These are phyloP conservation scores for Trichomycterus rosablanca DNA, from an alignment of 2,113 vertebrate species.

Conservation along the genomic window DNA sequence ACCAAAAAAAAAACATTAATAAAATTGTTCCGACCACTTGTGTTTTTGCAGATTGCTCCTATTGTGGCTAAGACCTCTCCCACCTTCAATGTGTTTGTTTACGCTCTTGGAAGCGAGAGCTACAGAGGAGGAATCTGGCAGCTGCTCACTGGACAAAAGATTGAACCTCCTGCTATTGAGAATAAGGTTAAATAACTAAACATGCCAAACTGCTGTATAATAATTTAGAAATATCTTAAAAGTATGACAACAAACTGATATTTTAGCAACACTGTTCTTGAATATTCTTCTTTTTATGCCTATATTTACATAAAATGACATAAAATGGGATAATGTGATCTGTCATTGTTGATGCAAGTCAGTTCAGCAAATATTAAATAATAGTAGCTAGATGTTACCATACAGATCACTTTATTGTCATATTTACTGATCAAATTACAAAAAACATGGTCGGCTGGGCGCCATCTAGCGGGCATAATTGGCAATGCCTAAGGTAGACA, in stretches of 20 bases:
- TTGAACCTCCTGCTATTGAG: slow-evolving; percentile 72
- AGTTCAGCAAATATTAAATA: slow-evolving; percentile 43
- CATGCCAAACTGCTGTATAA: slow-evolving; percentile 44
- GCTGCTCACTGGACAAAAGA: slow-evolving; percentile 81
- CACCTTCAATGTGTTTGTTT: slow-evolving; percentile 80
- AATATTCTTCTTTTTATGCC: too few species aligned
- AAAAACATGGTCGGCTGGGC: too few species aligned
- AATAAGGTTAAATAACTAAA: slow-evolving; percentile 79
- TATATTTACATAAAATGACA: too few species aligned
- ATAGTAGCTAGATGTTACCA: not conserved
- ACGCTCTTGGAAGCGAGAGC: slow-evolving; percentile 83
- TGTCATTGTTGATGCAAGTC: not conserved
- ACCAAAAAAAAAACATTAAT: too few species aligned
- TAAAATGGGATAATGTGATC: not conserved
- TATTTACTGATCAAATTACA: too few species aligned
- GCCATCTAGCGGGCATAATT: too few species aligned
- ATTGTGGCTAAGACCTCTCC: slow-evolving; percentile 86
- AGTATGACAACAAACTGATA: slow-evolving; percentile 29
- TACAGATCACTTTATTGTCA: too few species aligned
- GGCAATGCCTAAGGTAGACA: too few species aligned
- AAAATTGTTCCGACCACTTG: not conserved
- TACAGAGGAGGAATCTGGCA: slow-evolving; percentile 86
- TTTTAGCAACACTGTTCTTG: too few species aligned
- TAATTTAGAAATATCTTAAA: too few species aligned
- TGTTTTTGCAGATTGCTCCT: slow-evolving; percentile 79